Base-by-base conservation (phyloP, 2,888 invertebrate species). In the Xestoiulus laeticollis region DNA sequence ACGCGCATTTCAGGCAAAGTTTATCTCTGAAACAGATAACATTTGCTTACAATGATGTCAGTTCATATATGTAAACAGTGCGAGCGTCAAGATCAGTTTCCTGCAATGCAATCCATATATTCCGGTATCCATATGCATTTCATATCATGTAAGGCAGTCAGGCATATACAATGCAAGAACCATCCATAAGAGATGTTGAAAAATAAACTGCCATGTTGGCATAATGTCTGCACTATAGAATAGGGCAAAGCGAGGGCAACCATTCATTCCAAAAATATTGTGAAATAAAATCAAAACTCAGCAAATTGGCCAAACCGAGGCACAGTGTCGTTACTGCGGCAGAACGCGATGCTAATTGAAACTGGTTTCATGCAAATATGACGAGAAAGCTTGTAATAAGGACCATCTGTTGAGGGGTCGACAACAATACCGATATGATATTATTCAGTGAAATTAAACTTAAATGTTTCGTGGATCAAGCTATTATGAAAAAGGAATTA, bases 331-430 rank as follows among this genome's bases (percentile, higher is more conserved):
- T 78, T 30, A 78, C 1, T 30, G 78, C 78, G 30, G 30, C 78
- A 78, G 78, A 78, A 26, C 26, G 30, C 26, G 78, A 30, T 26
- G 30, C 30, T 78, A 78, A 78, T 30, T 78, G 30, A 26, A 78
- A 78, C 8, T 16, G 78, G 78, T 78, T 78, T 26, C 78, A 78
- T 30, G 78, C 14, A 78, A 78, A 78, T 78, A 78, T 30, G 30
- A 30, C 30, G 78, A 78, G 78, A 78, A 30, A 3, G 30, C 2
- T 12, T 78, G 78, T 26, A 78, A 30, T 78, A 30, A 30, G 78
- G 78, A 26, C 78, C 78, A 78, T 78, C 78, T 78, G 78, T 78
- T 78, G 78, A 78, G 78, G 78, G 48, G 78, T 30, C 78, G 78
- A 78, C 78, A 78, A 30, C 16, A 78, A 12, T 26, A 30, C 12